These are phyloP conservation scores for Protonibea diacanthus DNA, from an alignment of 2,797 vertebrate genomes.

Conservation along the genomic window DNA sequence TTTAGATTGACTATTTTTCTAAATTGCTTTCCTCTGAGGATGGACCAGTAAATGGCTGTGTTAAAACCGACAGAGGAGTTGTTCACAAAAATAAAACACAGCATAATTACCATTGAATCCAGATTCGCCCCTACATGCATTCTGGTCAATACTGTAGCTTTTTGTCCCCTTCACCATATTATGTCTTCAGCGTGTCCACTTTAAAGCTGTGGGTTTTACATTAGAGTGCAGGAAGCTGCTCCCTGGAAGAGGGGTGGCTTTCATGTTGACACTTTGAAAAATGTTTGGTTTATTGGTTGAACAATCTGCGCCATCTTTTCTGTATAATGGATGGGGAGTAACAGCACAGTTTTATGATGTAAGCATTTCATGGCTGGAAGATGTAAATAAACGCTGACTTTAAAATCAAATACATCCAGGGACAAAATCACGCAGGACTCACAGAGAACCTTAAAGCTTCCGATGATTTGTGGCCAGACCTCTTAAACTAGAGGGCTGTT, in stretches of 20 bases:
- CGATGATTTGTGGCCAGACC: slow-evolving; percentile 32
- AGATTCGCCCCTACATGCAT: slow-evolving; percentile 55
- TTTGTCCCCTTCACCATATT: slow-evolving; percentile 30
- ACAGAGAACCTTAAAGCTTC: slow-evolving; percentile 22
- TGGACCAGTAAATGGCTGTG: slow-evolving; percentile 27
- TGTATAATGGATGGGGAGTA: slow-evolving; percentile 58
- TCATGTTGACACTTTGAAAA: slow-evolving; percentile 57
- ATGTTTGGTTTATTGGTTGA: slow-evolving; percentile 61
- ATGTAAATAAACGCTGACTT: slow-evolving; percentile 70
- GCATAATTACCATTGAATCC: slow-evolving; percentile 58
- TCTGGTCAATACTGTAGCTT: slow-evolving; percentile 60
- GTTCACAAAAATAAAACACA: slow-evolving; percentile 39
- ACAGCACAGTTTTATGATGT: slow-evolving; percentile 64
- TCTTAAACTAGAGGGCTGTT: slow-evolving; percentile 2
- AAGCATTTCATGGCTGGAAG: slow-evolving; percentile 65
- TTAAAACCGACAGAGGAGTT: slow-evolving; percentile 52
- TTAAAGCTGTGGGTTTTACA: slow-evolving; percentile 30
- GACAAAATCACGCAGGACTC: slow-evolving; percentile 22
- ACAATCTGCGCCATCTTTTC: slow-evolving; percentile 50
- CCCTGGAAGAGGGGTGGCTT: slow-evolving; percentile 45
- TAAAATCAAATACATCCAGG: slow-evolving; percentile 32
- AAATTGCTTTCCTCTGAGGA: slow-evolving; percentile 63
- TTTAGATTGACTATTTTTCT: slow-evolving; percentile 64
- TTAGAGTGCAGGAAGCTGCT: slow-evolving; percentile 19
- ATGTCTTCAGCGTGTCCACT: slow-evolving; percentile 31